Base-by-base conservation (phyloP, 2,797 vertebrate species). In the Champsocephalus esox region DNA sequence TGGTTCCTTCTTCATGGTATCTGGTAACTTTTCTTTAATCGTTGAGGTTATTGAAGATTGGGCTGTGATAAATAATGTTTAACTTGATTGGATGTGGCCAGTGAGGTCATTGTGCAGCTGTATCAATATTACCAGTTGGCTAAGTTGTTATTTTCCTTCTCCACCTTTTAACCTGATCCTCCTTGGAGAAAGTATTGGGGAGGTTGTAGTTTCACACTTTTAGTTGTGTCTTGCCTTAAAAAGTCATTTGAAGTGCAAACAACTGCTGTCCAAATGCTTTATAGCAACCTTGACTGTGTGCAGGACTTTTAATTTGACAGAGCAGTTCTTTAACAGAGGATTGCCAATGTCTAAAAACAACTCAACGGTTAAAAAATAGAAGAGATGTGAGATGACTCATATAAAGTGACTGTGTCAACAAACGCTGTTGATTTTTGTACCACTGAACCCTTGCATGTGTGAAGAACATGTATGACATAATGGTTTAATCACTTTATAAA, bases 91-190 rank as follows among this genome's bases (percentile, higher is more conserved):
- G 82, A 85, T 88, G 84, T 81, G 86, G 82, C 78, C 70, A 58
- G 73, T 89, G 87, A 92, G 86, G 80, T 92, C 91, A 91, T 86
- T 13, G 41, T 80, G 55, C 75, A 89, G 88, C 83, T 90, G 87
- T 79, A 88, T 87, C 83, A 89, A 79, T 86, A 89, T 81, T 58
- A 63, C 54, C 65, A 66, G 66, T 80, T 78, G 79, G 78, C 78
- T 63, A 79, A 21, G 71, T 41, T 63, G 49, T 45, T 3, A 51
- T 83, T 77, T 81, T 76, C 45, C 32, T 51, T 61, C 60, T 66
- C 48, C 48, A 61, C 34, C 60, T 48, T 72, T 5, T n/a, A 2
- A 10, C 19, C 50, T 24, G 19, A 46, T 14, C 71, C 32, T 8
- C 4, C 17, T 21, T 5, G 21, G 3, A 17, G 13, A 86, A 68